Base-by-base conservation (phyloP, 92 coral and sea anemone species). In the Phymanthus crucifer region DNA sequence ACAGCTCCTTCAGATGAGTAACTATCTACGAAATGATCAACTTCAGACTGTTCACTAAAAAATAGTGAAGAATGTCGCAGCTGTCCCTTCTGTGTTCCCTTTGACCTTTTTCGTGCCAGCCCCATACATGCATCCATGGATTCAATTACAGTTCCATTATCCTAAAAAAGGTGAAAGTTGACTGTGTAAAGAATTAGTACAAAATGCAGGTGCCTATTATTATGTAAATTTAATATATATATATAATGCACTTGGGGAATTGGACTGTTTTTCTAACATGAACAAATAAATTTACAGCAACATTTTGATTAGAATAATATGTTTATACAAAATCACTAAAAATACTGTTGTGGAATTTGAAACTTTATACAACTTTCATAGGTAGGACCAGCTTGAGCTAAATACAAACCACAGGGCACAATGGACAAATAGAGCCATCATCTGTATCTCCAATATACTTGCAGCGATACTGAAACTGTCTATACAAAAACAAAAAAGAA, bases 91-190 rank as follows among this genome's bases (percentile, higher is more conserved):
- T 75, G 40, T n/a, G 47, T 0, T 31, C 86, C 86, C 32, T 78
- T 78, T 24, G 75, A 74, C 34, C 34, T 83, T 66, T 83, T 83
- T 26, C 86, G 52, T 2, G 71, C 73, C 0, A 81, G 80, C 7
- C 85, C 80, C 76, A 81, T 72, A 43, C 80, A 82, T 2, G 81
- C 85, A 72, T 80, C 85, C 85, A 80, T 80, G 34, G 43, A 36
- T 45, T 77, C 72, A 23, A 66, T 76, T 18, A 76, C 11, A 37
- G 56, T 35, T 35, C 72, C 81, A 58, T 77, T 35, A 27, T 58
- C 70, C 72, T 77, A 43, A 1, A 73, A 45, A 45, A 45, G 10
- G 2, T 45, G 50, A 45, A 45, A 1, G 2, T 45, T 45, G 2
- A 17, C 13, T 45, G 50, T 45, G 13, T 45, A 10, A 45, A 9